These are phyloP conservation scores for Rhorus exstirpatorius DNA, from an alignment of 2,888 invertebrate species.

Conservation along the genomic window DNA sequence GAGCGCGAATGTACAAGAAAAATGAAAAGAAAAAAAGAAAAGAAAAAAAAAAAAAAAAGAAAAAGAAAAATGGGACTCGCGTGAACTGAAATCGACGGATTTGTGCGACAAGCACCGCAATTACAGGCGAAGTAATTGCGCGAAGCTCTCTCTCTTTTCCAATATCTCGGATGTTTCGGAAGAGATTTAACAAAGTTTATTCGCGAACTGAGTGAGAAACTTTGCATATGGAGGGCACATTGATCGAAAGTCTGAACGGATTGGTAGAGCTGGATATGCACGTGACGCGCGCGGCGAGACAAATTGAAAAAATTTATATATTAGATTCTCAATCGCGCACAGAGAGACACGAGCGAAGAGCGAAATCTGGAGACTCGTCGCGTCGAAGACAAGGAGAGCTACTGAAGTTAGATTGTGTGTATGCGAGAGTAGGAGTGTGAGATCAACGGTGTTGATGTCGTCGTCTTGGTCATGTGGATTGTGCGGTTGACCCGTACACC, in stretches of 20 bases:
- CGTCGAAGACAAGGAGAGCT: slow-evolving; percentile 65
- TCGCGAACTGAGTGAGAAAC: slow-evolving; percentile 15
- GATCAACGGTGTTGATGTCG: slow-evolving; percentile 41
- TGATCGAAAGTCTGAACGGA: slow-evolving; percentile 12
- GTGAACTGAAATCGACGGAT: slow-evolving; percentile 32
- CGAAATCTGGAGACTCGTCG: slow-evolving; percentile 52
- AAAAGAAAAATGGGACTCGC: slow-evolving; percentile 26
- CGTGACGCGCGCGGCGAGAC: slow-evolving; percentile 55
- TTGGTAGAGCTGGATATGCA: slow-evolving; percentile 27
- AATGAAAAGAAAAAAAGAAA: too few species aligned
- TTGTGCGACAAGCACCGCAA: slow-evolving; percentile 38
- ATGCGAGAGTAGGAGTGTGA: slow-evolving; percentile 43
- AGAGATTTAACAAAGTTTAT: background rate
- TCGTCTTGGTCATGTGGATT: slow-evolving; percentile 73
- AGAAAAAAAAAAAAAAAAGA: background rate
- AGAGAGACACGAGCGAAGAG: slow-evolving; percentile 20
- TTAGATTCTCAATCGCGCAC: background rate
- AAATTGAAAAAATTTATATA: slow-evolving; percentile 8
- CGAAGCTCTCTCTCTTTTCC: slow-evolving; percentile 38
- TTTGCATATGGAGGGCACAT: slow-evolving; percentile 52
- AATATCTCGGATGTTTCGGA: slow-evolving; percentile 9
- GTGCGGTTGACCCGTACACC: slow-evolving; percentile 76
- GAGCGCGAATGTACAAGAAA: background rate
- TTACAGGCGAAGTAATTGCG: background rate
- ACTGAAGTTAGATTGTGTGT: slow-evolving; percentile 63